phyloP scores from a whole-genome alignment of 2,888 invertebrate genomes.

The Drosophila antonietae region DNA sequence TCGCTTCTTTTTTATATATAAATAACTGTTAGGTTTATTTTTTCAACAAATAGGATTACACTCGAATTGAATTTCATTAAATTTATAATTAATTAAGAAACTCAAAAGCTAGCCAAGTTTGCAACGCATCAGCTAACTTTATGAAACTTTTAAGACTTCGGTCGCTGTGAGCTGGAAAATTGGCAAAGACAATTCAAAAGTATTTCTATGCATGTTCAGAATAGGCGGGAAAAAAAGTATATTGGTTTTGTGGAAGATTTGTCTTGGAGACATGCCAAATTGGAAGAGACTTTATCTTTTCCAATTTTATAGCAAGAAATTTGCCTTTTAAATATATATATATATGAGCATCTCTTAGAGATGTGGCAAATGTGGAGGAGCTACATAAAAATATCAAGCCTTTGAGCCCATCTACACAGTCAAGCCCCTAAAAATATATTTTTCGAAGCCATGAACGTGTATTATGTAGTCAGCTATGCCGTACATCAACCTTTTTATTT shows the following conservation, averaged over 20 bases:
- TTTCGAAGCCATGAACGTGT: not conserved
- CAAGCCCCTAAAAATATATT: not conserved
- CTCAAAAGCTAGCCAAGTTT: conserved; percentile 29
- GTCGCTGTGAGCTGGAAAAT: conserved; percentile 19
- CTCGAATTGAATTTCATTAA: not conserved
- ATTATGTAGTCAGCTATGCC: not conserved
- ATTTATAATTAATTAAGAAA: conserved; percentile 27
- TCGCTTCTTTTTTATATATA: too few species aligned
- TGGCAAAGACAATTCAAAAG: conserved; percentile 36
- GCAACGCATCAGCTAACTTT: conserved; percentile 32
- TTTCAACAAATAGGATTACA: too few species aligned
- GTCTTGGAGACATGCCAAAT: not conserved
- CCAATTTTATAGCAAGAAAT: not conserved
- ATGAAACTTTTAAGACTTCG: conserved; percentile 19
- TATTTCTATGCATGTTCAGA: not conserved
- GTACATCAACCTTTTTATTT: not conserved
- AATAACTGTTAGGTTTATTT: too few species aligned
- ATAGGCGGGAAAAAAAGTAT: not conserved
- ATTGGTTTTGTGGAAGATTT: not conserved
- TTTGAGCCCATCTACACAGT: not conserved
- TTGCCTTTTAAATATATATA: not conserved
- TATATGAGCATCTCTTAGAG: not conserved
- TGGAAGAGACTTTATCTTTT: not conserved
- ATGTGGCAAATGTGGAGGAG: not conserved
- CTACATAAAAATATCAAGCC: not conserved